A percentile compares a stretch with the other conserved stretches of the same genome.
These are phyloP conservation scores for Nautilus pompilius DNA, from an alignment of 1,140 invertebrate species.

Conservation along the genomic window DNA sequence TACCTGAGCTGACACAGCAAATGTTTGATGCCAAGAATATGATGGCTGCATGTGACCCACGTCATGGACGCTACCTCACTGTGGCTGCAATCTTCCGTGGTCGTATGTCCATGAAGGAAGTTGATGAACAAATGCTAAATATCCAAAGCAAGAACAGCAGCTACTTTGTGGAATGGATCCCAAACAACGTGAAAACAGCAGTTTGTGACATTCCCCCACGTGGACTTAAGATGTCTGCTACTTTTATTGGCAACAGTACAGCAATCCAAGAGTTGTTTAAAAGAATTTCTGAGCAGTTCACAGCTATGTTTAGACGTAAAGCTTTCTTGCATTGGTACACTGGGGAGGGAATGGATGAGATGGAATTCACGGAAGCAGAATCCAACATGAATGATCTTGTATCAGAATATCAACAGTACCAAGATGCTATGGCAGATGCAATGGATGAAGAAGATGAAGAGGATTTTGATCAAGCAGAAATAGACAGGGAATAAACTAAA, in stretches of 20 bases:
- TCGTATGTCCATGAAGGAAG: constrained; percentile 95
- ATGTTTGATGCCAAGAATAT: constrained; percentile 74
- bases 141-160: constrained; percentile 59
- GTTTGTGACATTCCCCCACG: constrained; percentile 58
- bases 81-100: constrained; percentile 90
- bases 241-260: constrained; percentile 71
- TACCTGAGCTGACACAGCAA: constrained; percentile 61
- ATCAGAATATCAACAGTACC: constrained; percentile 70
- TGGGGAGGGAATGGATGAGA: constrained; percentile 79
- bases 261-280: constrained; percentile 87
- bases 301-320: constrained; percentile 65
- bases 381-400: constrained; percentile 82
- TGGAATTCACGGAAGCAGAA: constrained; percentile 74
- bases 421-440: constrained; percentile 49
- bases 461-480: too few species aligned
- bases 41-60: constrained; percentile 71
- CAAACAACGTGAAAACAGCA: constrained; percentile 72
- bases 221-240: constrained; percentile 60
- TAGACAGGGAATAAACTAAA: too few species aligned
- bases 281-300: constrained; percentile 67
- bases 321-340: constrained; percentile 80
- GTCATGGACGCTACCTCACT: constrained; percentile 69
- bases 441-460: constrained; percentile 59
- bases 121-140: constrained; percentile 61
- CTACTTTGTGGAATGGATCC: constrained; percentile 93